Base-by-base conservation (phyloP, 2,888 invertebrate genomes). In the Galerucella calmariensis region DNA sequence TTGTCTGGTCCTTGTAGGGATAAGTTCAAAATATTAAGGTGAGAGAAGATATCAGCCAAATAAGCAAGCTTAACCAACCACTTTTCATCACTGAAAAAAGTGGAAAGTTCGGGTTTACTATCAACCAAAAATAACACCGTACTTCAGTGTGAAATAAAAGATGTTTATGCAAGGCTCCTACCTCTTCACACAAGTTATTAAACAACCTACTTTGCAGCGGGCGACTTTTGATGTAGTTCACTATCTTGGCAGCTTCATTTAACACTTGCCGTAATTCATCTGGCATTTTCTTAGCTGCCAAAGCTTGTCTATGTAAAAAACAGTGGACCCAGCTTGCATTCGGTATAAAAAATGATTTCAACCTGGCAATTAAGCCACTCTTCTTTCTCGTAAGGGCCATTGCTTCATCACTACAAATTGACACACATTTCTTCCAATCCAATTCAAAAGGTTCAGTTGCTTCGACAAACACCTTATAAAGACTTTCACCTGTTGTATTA, bases 301-400 rank as follows among this genome's bases (percentile, higher is more conserved):
- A 51, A 27, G 24, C 58, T 16, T 71, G 41, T 3, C 72, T 46
- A 53, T 72, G 72, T 35, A 67, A 35, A 46, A 72, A 62, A 48
- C 67, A 72, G n/a, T 72, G 67, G n/a, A 70, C 53, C 65, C 70
- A 65, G 24, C 10, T 63, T 63, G 70, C 56, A 53, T 70, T 70
- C 35, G 70, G 63, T n/a, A 63, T 51, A n/a, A 63, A 53, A n/a
- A n/a, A n/a, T 24, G 51, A 14, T 70, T 70, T 70, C 65, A 70
- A 65, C 48, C 70, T 70, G 53, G 65, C 41, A 70, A 58, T 70
- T 14, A 70, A 62, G 20, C 65, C 70, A 27, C 62, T 61, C 16
- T 44, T 66, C 14, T 35, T 63, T 41, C 35, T 44, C 14, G 12
- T 3, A 63, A 44, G 12, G 35, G 56, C 59, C 20, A n/a, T 69